phyloP scores from a whole-genome alignment of 2,888 invertebrate species.

The Sepiola atlantica region DNA sequence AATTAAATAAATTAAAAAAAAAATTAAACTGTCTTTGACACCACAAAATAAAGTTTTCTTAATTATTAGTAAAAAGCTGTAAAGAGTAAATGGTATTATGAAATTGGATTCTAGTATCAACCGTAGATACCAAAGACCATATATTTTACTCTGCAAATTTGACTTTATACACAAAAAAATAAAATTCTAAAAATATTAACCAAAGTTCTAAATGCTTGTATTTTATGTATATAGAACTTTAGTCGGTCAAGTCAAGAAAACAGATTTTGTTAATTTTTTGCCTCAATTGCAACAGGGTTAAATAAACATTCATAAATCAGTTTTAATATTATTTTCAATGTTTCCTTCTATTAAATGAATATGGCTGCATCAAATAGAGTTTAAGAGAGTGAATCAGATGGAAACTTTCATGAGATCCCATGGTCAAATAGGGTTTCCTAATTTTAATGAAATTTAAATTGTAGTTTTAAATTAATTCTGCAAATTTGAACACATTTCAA shows the following conservation, averaged over 20 bases:
- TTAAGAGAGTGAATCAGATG: not conserved
- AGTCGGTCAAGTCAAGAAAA: not conserved
- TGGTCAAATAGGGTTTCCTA: too few species aligned
- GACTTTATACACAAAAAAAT: not conserved
- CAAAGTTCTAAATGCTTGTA: not conserved
- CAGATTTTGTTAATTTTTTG: not conserved
- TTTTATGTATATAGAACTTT: not conserved
- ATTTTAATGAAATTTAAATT: not conserved
- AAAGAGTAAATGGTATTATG: not conserved
- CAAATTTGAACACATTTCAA: not conserved
- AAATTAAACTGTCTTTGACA: too few species aligned
- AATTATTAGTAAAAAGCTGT: not conserved
- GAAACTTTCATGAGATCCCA: not conserved
- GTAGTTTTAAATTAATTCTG: not conserved
- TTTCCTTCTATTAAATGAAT: too few species aligned
- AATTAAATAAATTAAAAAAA: too few species aligned
- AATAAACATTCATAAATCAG: too few species aligned
- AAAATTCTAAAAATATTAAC: not conserved
- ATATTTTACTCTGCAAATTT: not conserved
- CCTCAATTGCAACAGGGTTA: too few species aligned
- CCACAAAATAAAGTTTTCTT: not conserved
- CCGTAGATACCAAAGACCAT: not conserved
- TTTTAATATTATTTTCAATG: too few species aligned
- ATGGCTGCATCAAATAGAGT: too few species aligned
- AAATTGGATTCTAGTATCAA: not conserved